A percentile compares a stretch with the other conserved stretches of the same genome.
phyloP scores from a whole-genome alignment of 92 coral and sea anemone genomes.

The Epizoanthus rinbou region DNA sequence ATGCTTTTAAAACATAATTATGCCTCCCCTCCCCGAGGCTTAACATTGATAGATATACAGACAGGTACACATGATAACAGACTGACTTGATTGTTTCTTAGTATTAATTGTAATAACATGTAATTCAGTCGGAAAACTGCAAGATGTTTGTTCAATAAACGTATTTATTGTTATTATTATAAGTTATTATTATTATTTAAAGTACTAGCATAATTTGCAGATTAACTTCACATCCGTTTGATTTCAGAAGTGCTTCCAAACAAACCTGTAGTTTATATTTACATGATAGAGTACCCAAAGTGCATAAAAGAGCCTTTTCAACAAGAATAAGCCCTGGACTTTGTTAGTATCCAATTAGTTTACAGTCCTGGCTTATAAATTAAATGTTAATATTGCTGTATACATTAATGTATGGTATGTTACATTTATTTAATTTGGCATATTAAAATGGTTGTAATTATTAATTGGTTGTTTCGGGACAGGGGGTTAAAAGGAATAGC shows the following conservation, averaged over 20 bases:
- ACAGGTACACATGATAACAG: constrained; percentile 17
- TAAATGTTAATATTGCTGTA: too few relatives aligned
- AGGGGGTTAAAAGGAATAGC: neutral
- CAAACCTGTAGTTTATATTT: neutral
- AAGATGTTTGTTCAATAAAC: too few relatives aligned
- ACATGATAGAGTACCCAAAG: neutral
- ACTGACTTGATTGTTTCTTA: neutral
- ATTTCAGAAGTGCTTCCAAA: constrained; percentile 2
- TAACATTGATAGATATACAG: neutral
- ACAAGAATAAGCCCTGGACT: neutral
- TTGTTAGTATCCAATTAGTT: neutral
- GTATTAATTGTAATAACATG: too few relatives aligned
- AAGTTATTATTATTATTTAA: too few relatives aligned
- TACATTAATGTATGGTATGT: neutral
- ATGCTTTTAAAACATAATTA: neutral
- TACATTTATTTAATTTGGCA: neutral
- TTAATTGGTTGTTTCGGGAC: neutral
- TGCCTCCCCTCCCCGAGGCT: neutral
- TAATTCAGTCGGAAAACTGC: too few relatives aligned
- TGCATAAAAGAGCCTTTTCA: neutral
- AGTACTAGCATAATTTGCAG: constrained; percentile 12
- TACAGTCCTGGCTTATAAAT: neutral
- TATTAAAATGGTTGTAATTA: neutral
- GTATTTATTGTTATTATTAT: too few relatives aligned
- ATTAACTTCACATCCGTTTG: constrained; percentile 1